Conservation (phyloP, 2,797 vertebrate species). For the Hippopotamyrus pictus region DNA sequence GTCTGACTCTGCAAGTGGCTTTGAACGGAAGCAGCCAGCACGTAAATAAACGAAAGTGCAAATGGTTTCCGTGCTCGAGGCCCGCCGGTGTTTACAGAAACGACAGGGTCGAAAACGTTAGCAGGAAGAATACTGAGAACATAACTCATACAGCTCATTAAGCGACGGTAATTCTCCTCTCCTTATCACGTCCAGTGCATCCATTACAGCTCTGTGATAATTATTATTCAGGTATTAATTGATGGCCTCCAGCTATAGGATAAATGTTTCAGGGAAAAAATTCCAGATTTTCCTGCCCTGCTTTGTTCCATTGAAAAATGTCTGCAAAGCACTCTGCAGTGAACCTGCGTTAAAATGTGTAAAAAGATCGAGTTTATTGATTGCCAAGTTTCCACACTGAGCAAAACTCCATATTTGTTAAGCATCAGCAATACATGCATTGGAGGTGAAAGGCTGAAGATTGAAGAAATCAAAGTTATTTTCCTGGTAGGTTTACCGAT, state of each 20-base stretch:
- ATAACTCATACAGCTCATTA: not conserved
- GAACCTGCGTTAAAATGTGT: not conserved
- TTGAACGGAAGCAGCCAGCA: not conserved
- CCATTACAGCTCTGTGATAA: not conserved
- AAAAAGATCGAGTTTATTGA: not conserved
- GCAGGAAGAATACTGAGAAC: not conserved
- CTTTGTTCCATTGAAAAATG: not conserved
- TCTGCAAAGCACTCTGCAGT: not conserved
- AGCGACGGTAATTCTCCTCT: not conserved
- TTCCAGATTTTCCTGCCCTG: not conserved
- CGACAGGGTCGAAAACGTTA: not conserved
- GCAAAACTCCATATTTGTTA: not conserved
- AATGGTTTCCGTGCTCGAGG: not conserved
- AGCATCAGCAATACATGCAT: not conserved
- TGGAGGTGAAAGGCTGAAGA: not conserved
- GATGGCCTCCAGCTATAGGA: not conserved
- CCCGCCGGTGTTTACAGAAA: not conserved
- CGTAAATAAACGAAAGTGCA: not conserved
- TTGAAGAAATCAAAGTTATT: not conserved
- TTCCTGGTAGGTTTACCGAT: not conserved
- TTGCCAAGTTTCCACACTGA: not conserved
- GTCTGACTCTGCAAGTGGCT: not conserved
- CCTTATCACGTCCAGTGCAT: not conserved
- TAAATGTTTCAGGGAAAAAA: not conserved
- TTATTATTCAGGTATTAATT: not conserved